A percentile compares a stretch with the other conserved stretches of the same genome.
Evolutionary conservation across 1,140 invertebrate genomes (phyloP).

Genomic region (Hyphantria cunea): DNA sequence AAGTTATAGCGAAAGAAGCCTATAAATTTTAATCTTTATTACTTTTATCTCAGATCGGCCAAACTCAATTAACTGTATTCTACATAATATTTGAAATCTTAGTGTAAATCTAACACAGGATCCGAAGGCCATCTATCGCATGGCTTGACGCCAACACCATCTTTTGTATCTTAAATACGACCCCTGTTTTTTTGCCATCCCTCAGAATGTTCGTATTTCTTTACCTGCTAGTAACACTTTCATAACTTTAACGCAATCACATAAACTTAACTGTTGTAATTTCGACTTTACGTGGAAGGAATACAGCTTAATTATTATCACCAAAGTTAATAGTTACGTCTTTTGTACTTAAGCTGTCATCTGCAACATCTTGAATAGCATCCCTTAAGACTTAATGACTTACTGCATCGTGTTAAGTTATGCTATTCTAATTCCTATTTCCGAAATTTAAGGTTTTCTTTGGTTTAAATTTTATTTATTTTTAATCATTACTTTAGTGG

Average conservation of each 20-base stretch:
- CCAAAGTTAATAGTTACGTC: slow-evolving; percentile 33
- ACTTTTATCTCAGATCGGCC: slow-evolving; percentile 44
- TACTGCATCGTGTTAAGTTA: slow-evolving; percentile 51
- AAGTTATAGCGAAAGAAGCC: slow-evolving; percentile 5
- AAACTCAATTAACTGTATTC: slow-evolving; percentile 74
- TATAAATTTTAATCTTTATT: slow-evolving; percentile 14
- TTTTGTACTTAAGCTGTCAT: slow-evolving; percentile 33
- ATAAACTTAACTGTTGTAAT: slow-evolving; percentile 19
- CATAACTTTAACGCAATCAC: slow-evolving; percentile 26
- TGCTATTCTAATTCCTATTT: slow-evolving; percentile 42
- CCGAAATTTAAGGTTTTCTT: slow-evolving; percentile 39
- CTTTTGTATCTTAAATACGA: slow-evolving; percentile 74
- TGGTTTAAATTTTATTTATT: slow-evolving; percentile 8
- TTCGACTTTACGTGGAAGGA: slow-evolving; percentile 29
- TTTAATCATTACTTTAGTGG: slow-evolving; percentile 43
- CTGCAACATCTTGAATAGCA: slow-evolving; percentile 75
- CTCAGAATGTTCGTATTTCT: slow-evolving; percentile 79
- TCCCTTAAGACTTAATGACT: slow-evolving; percentile 71
- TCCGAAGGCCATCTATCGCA: slow-evolving; percentile 72
- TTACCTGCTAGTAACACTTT: slow-evolving; percentile 67
- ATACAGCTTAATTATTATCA: slow-evolving; percentile 36
- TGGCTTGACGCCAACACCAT: slow-evolving; percentile 75
- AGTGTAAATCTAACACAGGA: slow-evolving; percentile 72
- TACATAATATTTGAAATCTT: slow-evolving; percentile 64
- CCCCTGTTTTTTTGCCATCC: slow-evolving; percentile 77